A percentile compares a stretch with the other conserved stretches of the same genome.
These are phyloP conservation scores for Pteruthius melanotis DNA, from an alignment of 2,113 vertebrate genomes.

Conservation along the genomic window DNA sequence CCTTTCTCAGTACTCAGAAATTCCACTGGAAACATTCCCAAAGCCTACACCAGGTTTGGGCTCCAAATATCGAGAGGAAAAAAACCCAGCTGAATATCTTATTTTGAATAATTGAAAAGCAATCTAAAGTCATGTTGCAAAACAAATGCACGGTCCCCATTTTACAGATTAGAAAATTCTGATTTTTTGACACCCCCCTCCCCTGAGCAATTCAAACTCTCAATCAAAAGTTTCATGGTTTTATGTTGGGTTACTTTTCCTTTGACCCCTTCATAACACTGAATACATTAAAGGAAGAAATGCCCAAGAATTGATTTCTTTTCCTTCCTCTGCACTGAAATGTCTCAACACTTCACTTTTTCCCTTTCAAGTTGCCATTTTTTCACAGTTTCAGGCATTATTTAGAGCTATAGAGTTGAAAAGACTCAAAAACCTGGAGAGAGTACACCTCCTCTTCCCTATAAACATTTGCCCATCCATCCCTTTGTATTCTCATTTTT, in stretches of 20 bases:
- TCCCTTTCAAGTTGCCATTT: slow-evolving; percentile 9
- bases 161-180: not conserved
- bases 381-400: not conserved
- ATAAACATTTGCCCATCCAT: slow-evolving; percentile 18
- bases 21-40: not conserved
- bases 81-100: not conserved
- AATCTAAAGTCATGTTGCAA: not conserved
- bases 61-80: not conserved
- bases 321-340: not conserved
- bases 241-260: not conserved
- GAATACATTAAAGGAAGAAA: slow-evolving; percentile 28
- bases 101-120: not conserved
- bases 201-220: not conserved
- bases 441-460: not conserved
- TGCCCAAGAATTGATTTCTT: slow-evolving; percentile 16
- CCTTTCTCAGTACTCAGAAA: not conserved
- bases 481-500: not conserved
- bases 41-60: not conserved
- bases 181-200: not conserved
- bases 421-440: not conserved
- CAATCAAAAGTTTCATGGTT: not conserved
- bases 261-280: slow-evolving; percentile 7
- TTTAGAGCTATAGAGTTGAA: slow-evolving; percentile 5
- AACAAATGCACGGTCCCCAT: not conserved
- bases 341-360: not conserved